phyloP scores from a whole-genome alignment of 2,113 vertebrate species.

The Phainopepla nitens region DNA sequence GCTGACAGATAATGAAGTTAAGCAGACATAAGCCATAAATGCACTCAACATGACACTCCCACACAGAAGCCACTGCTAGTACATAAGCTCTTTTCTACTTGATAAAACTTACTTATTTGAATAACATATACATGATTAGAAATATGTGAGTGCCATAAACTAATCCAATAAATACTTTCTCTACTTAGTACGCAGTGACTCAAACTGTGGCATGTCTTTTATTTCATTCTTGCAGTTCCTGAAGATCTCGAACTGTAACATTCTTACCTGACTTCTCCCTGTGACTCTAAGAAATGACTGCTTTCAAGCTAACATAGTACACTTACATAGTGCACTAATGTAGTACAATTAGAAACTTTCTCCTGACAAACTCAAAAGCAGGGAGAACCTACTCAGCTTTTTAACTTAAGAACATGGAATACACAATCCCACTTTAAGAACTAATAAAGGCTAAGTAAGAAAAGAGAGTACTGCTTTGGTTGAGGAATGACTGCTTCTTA shows the following conservation, averaged over 20 bases:
- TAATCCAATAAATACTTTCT: not conserved
- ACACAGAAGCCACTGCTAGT: not conserved
- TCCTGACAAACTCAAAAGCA: not conserved
- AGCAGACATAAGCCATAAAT: not conserved
- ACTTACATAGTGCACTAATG: too few species aligned
- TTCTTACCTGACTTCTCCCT: not conserved
- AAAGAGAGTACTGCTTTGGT: not conserved
- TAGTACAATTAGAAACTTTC: not conserved
- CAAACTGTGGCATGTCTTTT: not conserved
- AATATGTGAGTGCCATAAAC: not conserved
- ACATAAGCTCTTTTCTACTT: not conserved
- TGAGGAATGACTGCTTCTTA: not conserved
- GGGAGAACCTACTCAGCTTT: not conserved
- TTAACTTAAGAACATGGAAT: not conserved
- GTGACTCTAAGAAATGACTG: not conserved
- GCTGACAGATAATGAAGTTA: not conserved
- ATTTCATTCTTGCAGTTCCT: not conserved
- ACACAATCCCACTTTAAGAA: not conserved
- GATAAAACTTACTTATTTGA: not conserved
- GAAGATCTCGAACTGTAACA: not conserved
- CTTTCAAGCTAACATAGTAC: not conserved
- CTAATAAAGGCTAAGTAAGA: not conserved
- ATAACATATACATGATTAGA: rapidly evolving
- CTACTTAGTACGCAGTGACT: not conserved
- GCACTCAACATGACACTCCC: not conserved